Conservation (phyloP, 2,888 invertebrate genomes). For the Sipunculus nudus region DNA sequence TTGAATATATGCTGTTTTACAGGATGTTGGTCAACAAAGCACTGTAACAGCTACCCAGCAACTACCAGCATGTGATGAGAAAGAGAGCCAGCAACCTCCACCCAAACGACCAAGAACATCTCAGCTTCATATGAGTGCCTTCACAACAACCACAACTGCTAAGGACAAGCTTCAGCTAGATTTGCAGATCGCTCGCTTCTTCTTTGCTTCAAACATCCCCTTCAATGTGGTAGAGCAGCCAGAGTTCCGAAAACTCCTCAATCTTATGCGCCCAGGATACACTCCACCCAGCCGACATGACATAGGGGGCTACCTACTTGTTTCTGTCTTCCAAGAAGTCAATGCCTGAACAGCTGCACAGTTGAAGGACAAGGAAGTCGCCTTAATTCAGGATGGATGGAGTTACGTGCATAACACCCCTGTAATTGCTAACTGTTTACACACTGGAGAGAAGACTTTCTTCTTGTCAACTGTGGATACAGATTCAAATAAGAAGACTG, state of each 20-base stretch:
- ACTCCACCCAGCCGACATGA: neutral
- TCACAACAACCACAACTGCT: neutral
- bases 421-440: slow-evolving; percentile 25
- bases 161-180: neutral
- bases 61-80: too few relatives aligned
- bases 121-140: too few relatives aligned
- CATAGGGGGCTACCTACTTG: neutral
- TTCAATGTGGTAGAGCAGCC: neutral
- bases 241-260: neutral
- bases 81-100: too few relatives aligned
- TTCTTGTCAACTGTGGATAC: too few relatives aligned
- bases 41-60: too few relatives aligned
- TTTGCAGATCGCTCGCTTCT: neutral
- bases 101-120: too few relatives aligned
- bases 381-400: slow-evolving; percentile 24
- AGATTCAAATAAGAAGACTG: too few relatives aligned
- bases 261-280: too few relatives aligned
- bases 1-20: too few relatives aligned
- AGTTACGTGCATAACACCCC: slow-evolving; percentile 27
- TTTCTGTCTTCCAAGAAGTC: neutral
- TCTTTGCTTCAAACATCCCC: neutral
- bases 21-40: too few relatives aligned
- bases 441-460: slow-evolving; percentile 8
- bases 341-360: neutral
- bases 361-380: slow-evolving; percentile 19